Percentiles rank a stretch among this genome's conserved stretches.
Conservation (phyloP, 2,888 invertebrate genomes). For the Nomada fabriciana region DNA sequence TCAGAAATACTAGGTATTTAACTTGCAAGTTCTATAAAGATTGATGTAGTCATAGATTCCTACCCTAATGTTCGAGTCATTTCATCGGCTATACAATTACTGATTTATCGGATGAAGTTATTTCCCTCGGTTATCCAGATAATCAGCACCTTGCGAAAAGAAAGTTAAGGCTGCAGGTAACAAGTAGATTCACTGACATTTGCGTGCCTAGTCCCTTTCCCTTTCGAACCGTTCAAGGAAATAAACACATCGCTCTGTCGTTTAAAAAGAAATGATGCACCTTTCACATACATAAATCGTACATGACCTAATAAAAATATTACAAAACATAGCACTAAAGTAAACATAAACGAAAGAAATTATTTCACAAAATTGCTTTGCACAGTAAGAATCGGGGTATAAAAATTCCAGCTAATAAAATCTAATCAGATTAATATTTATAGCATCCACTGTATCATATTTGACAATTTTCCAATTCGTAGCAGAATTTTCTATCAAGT, state of each 20-base stretch:
- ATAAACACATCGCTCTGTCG: background rate
- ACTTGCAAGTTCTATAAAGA: background rate
- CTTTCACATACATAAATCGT: background rate
- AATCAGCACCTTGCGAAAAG: slow-evolving; percentile 3
- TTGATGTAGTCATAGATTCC: slow-evolving; percentile 5
- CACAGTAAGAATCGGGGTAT: too few species aligned
- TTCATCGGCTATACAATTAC: background rate
- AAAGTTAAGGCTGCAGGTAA: background rate
- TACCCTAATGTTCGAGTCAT: background rate
- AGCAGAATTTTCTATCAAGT: too few species aligned
- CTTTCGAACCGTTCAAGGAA: background rate
- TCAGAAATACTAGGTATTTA: background rate
- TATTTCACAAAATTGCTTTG: too few species aligned
- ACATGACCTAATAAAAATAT: too few species aligned
- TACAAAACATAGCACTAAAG: too few species aligned
- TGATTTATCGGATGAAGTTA: slow-evolving; percentile 17
- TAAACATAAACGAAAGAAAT: too few species aligned
- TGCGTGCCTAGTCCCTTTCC: background rate
- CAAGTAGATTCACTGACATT: slow-evolving; percentile 10
- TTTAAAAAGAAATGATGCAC: background rate
- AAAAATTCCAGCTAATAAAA: too few species aligned
- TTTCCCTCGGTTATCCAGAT: slow-evolving; percentile 8
- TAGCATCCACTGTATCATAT: too few species aligned
- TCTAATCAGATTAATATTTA: too few species aligned
- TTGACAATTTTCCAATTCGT: too few species aligned